phyloP scores from a whole-genome alignment of 2,888 invertebrate genomes.

The Choristoneura rosaceana region DNA sequence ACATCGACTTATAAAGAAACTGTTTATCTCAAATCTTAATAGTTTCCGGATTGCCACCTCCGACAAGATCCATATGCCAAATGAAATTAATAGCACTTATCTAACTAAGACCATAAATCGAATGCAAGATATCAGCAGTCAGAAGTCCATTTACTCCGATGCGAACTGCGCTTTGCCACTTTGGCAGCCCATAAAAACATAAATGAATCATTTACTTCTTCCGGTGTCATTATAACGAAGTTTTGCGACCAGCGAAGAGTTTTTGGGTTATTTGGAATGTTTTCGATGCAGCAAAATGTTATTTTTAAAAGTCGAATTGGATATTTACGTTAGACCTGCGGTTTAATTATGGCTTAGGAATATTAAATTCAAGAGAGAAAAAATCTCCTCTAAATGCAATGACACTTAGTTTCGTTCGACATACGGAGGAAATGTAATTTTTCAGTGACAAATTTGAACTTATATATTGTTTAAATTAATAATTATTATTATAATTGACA shows the following conservation, averaged over 20 bases:
- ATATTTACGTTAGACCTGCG: too few relatives aligned
- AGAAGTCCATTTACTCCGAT: conserved; percentile 1
- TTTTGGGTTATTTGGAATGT: too few relatives aligned
- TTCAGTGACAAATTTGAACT: too few relatives aligned
- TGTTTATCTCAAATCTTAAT: neutral
- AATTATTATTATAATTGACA: too few relatives aligned
- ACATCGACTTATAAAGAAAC: neutral
- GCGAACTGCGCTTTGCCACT: neutral
- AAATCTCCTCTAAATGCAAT: too few relatives aligned
- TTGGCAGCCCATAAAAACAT: neutral
- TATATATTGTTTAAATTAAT: too few relatives aligned
- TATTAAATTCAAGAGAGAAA: too few relatives aligned
- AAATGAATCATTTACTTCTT: neutral
- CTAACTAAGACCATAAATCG: conserved; percentile 6
- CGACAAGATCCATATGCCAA: neutral
- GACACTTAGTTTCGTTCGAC: too few relatives aligned
- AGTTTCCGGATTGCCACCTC: conserved; percentile 9
- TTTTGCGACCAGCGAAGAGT: neutral
- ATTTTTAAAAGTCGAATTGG: too few relatives aligned
- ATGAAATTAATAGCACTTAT: conserved; percentile 2
- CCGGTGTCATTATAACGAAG: neutral
- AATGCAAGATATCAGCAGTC: conserved; percentile 5
- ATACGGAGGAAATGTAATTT: too few relatives aligned
- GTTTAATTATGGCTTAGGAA: too few relatives aligned
- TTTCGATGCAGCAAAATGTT: too few relatives aligned